Evolutionary conservation across 2,113 vertebrate genomes (phyloP), one percentile per base, ranked within the genome.

Genomic region (Bostrychus sinensis): DNA sequence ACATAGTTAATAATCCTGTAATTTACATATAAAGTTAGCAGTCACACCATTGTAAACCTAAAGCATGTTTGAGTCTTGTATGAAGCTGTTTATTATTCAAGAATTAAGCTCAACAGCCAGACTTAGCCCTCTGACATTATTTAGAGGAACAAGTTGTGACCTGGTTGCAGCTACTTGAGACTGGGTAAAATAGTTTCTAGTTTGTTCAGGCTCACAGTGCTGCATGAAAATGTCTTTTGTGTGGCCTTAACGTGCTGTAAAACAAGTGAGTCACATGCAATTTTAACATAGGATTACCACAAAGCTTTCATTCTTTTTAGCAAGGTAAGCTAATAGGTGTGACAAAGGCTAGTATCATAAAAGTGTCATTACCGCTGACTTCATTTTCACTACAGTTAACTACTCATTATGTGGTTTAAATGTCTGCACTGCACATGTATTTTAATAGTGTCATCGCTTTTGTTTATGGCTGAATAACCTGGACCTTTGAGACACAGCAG

Each of bases 401-500:
- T n/a, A 23, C 45, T 48, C 45, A 2, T 48, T 46, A 7, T 12
- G 2, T 14, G 36, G 38, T 20, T 61, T 22, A 9, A 56, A 51
- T 43, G 28, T 8, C 36, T 56, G 2, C 51, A 41, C 5, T 60
- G 10, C 55, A 38, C 7, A 25, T 55, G 46, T 46, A 7, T 41
- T 5, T 60, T 26, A 9, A 12, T 19, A 38, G 32, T 46, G 19
- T 51, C 2, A 9, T 26, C 34, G 30, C 45, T 56, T 17, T 16
- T 58, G n/a, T 80, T 84, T 71, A 77, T 77, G 48, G 41, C 26
- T 56, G 28, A 58, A 61, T 10, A n/a, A 23, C 4, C 10, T 4
- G 41, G 54, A 81, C 78, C 71, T 87, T 86, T 86, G 73, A 68
- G 36, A 77, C 67, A 6, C 19, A 56, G 9, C 5, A 28, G 3